Evolutionary conservation across 2,888 invertebrate genomes (phyloP), one percentile per base, ranked within the genome.

Genomic region (Dicranocentrus wangi): DNA sequence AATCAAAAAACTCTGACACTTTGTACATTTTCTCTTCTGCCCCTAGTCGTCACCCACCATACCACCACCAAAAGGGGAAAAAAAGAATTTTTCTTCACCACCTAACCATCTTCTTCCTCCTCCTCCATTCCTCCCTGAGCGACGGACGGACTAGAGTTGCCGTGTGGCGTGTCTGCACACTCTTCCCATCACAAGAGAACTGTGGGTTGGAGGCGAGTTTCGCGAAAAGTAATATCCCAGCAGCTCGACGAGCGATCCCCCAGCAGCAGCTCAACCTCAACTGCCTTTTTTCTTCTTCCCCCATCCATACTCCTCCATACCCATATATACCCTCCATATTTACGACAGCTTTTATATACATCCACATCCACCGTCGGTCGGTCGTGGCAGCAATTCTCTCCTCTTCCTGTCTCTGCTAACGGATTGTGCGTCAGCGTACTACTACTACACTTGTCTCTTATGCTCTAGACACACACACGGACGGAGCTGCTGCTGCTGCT

Each of bases 351-450:
- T 10, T 3, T 7, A 32, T 32, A 32, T 10, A 32, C 32, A 32
- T 32, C 32, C 32, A 3, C 10, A 10, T 3, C 32, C 58, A 19
- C 2, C 25, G 25, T 70, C n/a, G n/a, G n/a, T n/a, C n/a, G n/a
- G n/a, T n/a, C n/a, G n/a, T n/a, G n/a, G n/a, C n/a, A n/a, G 42
- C 53, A 3, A 32, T 32, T 32, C 32, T 32, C 32, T 32, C 3
- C 10, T 32, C 32, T 7, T 10, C 47, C 55, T 28, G 42, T 75
- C 53, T 58, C 47, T 47, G 8, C 3, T 61, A 69, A 68, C 68
- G 69, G 53, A 77, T 77, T 76, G 77, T 77, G 77, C 77, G 77
- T 77, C 77, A 77, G 77, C 77, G 77, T 77, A 77, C 60, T 77
- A 68, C 42, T 66, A 39, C 10, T 27, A 17, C 53, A n/a, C n/a